Evolutionary conservation across 2,888 invertebrate species (phyloP), one percentile per base, ranked within the genome.

Genomic region (Pyrrhosoma nymphula): DNA sequence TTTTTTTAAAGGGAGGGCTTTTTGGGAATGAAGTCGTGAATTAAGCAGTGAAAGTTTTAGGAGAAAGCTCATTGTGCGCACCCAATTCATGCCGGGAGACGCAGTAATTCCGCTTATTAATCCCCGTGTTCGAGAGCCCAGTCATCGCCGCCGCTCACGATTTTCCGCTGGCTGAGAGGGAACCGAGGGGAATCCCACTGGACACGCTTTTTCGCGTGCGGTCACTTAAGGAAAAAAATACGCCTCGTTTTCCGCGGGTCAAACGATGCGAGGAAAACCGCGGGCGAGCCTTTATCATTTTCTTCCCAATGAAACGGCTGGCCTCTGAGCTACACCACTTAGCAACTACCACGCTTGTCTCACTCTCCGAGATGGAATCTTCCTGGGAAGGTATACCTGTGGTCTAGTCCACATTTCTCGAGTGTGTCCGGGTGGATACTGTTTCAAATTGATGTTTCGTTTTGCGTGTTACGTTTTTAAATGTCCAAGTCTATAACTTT

Each of bases 31-130:
- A 82, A 82, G 12, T 82, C 82, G 82, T 82, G 35, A 82, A 82
- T 82, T 30, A 30, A 82, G 30, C 82, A 82, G 82, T 35, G 82
- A 82, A 82, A 82, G 82, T 82, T 82, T 30, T 35, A 14, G 82
- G 82, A 30, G 82, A 82, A 82, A 82, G 82, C 82, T 35, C n/a
- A 82, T 82, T 82, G 82, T 82, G 82, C 82, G 82, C 35, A 35
- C 82, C 14, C 30, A 14, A 30, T 82, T 18, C 82, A 82, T 82
- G 82, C 82, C 35, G 82, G n/a, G 18, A 30, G 69, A 47, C n/a
- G 26, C n/a, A 69, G 14, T 82, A 35, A 82, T 82, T 16, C 35
- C 35, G 82, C 35, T 82, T 30, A 82, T 82, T 82, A 82, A 82
- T 35, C 35, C 69, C 82, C 35, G 82, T 18, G 35, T 82, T 82